Conservation (phyloP, 2,113 vertebrate genomes). For the Macrotis lagotis region DNA sequence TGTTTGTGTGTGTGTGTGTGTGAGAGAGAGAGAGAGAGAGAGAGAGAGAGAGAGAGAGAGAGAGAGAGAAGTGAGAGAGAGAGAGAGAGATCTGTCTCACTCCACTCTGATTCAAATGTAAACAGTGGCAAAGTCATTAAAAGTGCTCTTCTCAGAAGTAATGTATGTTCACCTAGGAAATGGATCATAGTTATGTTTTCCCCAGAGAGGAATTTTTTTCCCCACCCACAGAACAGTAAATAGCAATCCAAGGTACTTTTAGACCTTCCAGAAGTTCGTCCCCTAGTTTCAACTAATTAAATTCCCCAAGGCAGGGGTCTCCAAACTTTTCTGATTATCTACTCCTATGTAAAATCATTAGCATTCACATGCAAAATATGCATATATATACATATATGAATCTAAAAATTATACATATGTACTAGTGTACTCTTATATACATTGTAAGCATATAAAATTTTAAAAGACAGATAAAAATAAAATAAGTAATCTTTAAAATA, state of each 20-base stretch:
- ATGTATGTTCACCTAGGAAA: background rate
- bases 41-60: too few relatives aligned
- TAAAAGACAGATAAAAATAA: background rate
- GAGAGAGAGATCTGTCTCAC: background rate
- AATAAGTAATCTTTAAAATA: background rate
- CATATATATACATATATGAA: background rate
- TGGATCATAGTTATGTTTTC: background rate
- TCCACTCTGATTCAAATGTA: background rate
- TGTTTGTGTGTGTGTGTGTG: too few relatives aligned
- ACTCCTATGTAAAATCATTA: background rate
- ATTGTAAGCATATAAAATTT: background rate
- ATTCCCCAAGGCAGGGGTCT: background rate
- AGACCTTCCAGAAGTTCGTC: background rate
- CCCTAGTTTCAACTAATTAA: background rate
- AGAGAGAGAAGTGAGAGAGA: background rate
- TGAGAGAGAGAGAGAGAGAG: too few relatives aligned
- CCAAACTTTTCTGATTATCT: background rate
- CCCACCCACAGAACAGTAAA: background rate
- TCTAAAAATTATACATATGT: background rate
- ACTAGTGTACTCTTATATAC: background rate
- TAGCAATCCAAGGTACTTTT: background rate
- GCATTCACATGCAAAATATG: background rate
- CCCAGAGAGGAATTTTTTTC: background rate
- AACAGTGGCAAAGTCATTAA: background rate
- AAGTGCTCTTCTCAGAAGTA: background rate